A percentile compares a stretch with the other conserved stretches of the same genome.
phyloP scores from a whole-genome alignment of 2,888 invertebrate genomes.

The Lysandra bellargus region DNA sequence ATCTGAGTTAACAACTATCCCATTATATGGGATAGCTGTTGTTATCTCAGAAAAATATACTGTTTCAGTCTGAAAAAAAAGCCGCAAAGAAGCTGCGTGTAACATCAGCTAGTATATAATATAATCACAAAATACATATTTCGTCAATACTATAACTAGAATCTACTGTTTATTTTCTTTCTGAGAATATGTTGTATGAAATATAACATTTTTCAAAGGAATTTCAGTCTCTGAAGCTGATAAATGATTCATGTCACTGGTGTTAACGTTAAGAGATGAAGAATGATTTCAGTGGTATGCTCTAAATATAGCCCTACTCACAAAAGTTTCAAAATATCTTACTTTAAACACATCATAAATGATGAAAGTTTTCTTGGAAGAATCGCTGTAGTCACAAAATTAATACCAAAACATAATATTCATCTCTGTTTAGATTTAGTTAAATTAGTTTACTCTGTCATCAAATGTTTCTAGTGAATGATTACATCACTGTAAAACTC shows the following conservation, averaged over 20 bases:
- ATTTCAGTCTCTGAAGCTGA: conserved; percentile 6
- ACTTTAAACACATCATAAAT: not conserved
- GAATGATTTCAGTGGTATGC: not conserved
- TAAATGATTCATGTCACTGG: conserved; percentile 12
- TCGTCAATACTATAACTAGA: too few relatives aligned
- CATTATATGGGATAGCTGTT: too few relatives aligned
- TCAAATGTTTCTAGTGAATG: conserved; percentile 2
- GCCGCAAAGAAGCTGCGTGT: too few relatives aligned
- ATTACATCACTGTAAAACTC: conserved; percentile 10
- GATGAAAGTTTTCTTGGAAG: not conserved
- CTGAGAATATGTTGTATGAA: not conserved
- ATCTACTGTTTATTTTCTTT: not conserved
- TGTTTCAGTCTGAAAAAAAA: too few relatives aligned
- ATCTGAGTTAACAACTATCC: too few relatives aligned
- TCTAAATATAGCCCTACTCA: conserved; percentile 15
- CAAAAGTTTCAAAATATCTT: not conserved
- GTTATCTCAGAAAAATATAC: too few relatives aligned
- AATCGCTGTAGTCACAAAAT: not conserved
- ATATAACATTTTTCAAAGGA: not conserved
- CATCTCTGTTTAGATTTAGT: not conserved
- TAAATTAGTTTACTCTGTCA: not conserved
- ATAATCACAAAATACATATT: too few relatives aligned
- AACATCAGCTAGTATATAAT: not conserved
- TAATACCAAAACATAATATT: not conserved
- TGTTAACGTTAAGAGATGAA: conserved; percentile 5